Conservation (phyloP, 1,140 invertebrate species). For the Leptinotarsa undecemlineata region DNA sequence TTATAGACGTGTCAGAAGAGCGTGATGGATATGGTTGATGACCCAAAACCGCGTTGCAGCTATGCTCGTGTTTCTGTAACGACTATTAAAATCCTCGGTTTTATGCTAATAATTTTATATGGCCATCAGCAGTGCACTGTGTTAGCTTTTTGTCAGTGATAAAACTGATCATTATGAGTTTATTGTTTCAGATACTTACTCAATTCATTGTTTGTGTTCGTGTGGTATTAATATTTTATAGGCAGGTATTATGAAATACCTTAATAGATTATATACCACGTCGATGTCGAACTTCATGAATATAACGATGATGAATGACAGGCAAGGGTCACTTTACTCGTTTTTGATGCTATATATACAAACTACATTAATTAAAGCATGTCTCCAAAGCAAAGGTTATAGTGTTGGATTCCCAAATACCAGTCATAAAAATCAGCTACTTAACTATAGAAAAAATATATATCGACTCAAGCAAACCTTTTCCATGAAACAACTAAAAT, state of each 20-base stretch:
- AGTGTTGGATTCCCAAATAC: too few relatives aligned
- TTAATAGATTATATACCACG: too few relatives aligned
- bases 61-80: conserved; percentile 16
- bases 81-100: conserved; percentile 22
- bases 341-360: too few relatives aligned
- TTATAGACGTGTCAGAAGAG: conserved; percentile 43
- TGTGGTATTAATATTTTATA: conserved; percentile 15
- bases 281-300: too few relatives aligned
- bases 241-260: not conserved
- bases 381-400: too few relatives aligned
- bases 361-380: too few relatives aligned
- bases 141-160: conserved; percentile 12
- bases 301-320: too few relatives aligned
- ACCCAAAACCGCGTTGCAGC: conserved; percentile 31
- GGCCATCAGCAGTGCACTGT: not conserved
- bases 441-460: too few relatives aligned
- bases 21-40: conserved; percentile 45
- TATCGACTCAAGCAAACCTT: too few relatives aligned
- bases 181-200: not conserved
- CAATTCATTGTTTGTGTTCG: conserved; percentile 4
- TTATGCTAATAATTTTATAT: conserved; percentile 23
- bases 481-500: too few relatives aligned
- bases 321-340: too few relatives aligned
- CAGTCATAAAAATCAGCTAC: too few relatives aligned
- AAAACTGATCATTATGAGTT: conserved; percentile 20